Conservation (phyloP, 2,888 invertebrate genomes). For the Aphrophora alni region DNA sequence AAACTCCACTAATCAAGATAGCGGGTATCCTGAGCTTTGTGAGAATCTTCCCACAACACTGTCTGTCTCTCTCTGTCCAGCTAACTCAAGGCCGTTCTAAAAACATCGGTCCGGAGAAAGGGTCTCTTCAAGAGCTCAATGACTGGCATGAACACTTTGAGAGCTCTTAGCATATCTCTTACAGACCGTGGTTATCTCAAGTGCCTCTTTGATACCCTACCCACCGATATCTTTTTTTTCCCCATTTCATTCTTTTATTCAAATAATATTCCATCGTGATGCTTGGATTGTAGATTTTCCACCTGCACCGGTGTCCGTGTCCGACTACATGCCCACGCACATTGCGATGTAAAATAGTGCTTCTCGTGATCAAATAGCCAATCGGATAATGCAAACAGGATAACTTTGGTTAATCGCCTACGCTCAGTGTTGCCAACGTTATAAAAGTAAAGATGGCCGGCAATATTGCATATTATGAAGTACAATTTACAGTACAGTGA, state of each 20-base stretch:
- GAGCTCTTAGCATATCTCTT: neutral
- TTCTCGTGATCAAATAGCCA: neutral
- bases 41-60: neutral
- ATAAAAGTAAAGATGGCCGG: neutral
- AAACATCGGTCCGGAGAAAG: conserved; percentile 2
- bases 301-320: neutral
- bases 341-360: neutral
- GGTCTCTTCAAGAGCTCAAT: neutral
- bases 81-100: neutral
- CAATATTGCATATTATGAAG: neutral
- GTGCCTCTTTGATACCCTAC: neutral
- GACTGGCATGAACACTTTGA: neutral
- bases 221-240: neutral
- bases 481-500: neutral
- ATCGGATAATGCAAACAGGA: neutral
- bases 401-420: neutral
- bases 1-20: neutral
- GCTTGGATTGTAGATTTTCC: neutral
- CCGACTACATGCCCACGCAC: neutral
- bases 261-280: neutral
- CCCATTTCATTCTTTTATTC: neutral
- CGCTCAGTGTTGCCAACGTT: neutral
- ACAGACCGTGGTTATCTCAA: neutral
- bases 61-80: neutral
- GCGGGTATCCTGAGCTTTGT: conserved; percentile 1